Conservation (phyloP, 2,888 invertebrate genomes). For the Erebia ligea region DNA sequence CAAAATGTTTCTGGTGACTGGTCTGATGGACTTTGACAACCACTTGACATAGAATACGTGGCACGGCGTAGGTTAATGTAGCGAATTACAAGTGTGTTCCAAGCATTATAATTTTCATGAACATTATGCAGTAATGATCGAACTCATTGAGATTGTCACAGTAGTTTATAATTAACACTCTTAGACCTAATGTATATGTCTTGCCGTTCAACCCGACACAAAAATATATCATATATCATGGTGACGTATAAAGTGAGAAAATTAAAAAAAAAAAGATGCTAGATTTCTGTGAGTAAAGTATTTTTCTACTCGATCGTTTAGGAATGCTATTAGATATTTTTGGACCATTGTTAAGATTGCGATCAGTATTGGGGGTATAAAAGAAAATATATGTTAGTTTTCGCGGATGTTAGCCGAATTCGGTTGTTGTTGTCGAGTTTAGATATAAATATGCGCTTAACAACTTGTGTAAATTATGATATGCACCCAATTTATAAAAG, state of each 20-base stretch:
- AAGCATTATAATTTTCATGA: constrained; percentile 53
- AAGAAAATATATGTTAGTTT: constrained; percentile 68
- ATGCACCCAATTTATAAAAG: constrained; percentile 49
- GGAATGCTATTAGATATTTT: constrained; percentile 81
- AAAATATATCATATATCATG: constrained; percentile 49
- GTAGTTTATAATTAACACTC: constrained; percentile 77
- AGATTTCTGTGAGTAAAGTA: constrained; percentile 76
- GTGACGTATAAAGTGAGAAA: constrained; percentile 56
- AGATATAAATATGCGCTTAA: constrained; percentile 60
- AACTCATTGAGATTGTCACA: constrained; percentile 71
- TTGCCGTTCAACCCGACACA: constrained; percentile 59
- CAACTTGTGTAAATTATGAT: constrained; percentile 54
- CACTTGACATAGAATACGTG: background rate
- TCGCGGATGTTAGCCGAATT: constrained; percentile 64
- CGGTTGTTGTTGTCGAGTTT: constrained; percentile 63
- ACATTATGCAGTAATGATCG: constrained; percentile 66
- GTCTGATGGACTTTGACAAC: too few species aligned
- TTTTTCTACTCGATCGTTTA: constrained; percentile 82
- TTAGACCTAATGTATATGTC: constrained; percentile 69
- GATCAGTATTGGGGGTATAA: constrained; percentile 74
- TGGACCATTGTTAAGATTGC: constrained; percentile 82
- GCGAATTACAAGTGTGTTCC: background rate
- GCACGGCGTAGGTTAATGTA: too few species aligned
- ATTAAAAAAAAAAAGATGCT: constrained; percentile 56
- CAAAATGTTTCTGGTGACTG: too few species aligned